These are phyloP conservation scores for Patella depressa DNA, from an alignment of 2,888 invertebrate species.

Conservation along the genomic window DNA sequence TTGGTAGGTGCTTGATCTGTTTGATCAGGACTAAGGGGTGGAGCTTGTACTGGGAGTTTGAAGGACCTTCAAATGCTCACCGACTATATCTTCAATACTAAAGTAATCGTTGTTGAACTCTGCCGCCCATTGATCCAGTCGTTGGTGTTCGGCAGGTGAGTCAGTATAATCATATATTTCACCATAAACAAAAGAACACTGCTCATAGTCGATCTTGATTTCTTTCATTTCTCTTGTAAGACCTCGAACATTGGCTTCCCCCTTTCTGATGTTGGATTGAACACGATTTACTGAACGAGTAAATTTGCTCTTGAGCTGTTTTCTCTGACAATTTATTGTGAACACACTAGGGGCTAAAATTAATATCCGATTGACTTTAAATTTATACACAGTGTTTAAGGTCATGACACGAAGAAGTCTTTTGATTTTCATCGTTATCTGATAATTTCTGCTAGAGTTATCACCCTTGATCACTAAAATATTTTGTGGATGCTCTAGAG, in stretches of 20 bases:
- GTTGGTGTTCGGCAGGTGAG: not conserved
- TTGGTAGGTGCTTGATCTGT: no score
- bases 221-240: not conserved
- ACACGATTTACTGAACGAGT: not conserved
- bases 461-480: no score
- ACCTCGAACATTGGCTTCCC: not conserved
- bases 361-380: no score
- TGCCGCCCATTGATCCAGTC: not conserved
- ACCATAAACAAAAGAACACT: slow-evolving; percentile 5
- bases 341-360: no score
- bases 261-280: not conserved
- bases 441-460: no score
- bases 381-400: no score
- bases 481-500: no score
- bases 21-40: no score
- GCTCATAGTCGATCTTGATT: not conserved
- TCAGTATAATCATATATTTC: not conserved
- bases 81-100: not conserved
- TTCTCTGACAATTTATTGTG: not conserved
- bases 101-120: not conserved
- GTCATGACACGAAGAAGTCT: no score
- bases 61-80: not conserved
- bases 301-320: not conserved
- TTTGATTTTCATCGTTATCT: no score
- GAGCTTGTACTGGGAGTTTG: no score